These are phyloP conservation scores for Camponotus vicinus DNA, from an alignment of 1,140 invertebrate species.

Conservation along the genomic window DNA sequence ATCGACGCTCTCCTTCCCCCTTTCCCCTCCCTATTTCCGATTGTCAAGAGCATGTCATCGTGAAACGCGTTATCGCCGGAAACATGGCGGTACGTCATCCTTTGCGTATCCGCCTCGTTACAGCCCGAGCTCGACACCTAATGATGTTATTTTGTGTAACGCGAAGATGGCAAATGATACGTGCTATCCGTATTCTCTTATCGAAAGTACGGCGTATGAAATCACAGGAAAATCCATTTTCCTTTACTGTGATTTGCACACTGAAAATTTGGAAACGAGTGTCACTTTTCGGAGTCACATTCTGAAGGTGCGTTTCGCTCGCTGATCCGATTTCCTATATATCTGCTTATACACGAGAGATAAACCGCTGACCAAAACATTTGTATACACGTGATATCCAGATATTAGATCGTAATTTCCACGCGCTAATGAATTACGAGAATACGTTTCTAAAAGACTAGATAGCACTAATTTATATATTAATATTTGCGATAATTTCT, in stretches of 20 bases:
- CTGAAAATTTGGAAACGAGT: slow-evolving; percentile 47
- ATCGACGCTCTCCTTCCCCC: not conserved
- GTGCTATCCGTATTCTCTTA: slow-evolving; percentile 13
- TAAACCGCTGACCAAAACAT: slow-evolving; percentile 46
- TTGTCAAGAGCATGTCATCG: not conserved
- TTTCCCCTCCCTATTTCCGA: not conserved
- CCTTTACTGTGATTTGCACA: slow-evolving; percentile 63
- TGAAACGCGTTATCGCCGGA: slow-evolving; percentile 2
- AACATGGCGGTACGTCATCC: not conserved
- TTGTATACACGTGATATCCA: slow-evolving; percentile 16
- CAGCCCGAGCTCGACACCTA: slow-evolving; percentile 45
- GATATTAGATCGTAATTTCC: slow-evolving; percentile 2
- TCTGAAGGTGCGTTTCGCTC: slow-evolving; percentile 29
- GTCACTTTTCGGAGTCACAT: slow-evolving; percentile 32
- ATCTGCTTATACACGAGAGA: slow-evolving; percentile 30
- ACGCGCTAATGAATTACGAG: not conserved
- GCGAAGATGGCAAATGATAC: slow-evolving; percentile 38
- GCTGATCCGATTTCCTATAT: not conserved
- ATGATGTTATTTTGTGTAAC: slow-evolving; percentile 63
- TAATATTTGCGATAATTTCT: slow-evolving; percentile 14
- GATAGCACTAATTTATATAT: slow-evolving; percentile 33
- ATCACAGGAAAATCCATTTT: slow-evolving; percentile 26
- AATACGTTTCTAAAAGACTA: not conserved
- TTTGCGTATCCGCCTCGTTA: not conserved
- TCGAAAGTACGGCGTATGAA: not conserved